Conservation (phyloP, 2,113 vertebrate species). For the Hemicordylus capensis region DNA sequence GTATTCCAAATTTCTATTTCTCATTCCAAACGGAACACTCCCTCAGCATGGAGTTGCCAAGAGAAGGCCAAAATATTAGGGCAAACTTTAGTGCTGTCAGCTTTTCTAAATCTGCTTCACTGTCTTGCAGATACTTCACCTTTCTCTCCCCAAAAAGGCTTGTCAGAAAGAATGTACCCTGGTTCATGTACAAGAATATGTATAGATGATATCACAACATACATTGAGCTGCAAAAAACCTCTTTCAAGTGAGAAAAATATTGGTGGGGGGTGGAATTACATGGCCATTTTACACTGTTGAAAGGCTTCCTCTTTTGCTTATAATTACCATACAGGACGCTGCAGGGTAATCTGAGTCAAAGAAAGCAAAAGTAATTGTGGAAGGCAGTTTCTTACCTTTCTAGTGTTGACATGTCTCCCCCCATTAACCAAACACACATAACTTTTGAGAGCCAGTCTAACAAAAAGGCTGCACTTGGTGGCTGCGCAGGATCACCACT, state of each 20-base stretch:
- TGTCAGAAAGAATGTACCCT: not conserved
- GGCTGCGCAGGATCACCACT: conserved; percentile 38
- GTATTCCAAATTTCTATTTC: not conserved
- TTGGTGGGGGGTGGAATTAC: not conserved
- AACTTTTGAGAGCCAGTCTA: conserved; percentile 30
- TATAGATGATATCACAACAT: not conserved
- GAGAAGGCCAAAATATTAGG: not conserved
- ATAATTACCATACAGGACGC: conserved; percentile 9
- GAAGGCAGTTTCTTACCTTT: conserved; percentile 45
- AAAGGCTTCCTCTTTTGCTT: not conserved
- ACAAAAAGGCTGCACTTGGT: conserved; percentile 21
- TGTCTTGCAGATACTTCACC: not conserved
- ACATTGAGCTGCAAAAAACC: not conserved
- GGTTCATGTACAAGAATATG: not conserved
- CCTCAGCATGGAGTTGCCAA: not conserved
- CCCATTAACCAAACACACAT: conserved; percentile 16
- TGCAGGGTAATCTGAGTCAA: not conserved
- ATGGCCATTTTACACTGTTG: conserved; percentile 6
- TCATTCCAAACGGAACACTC: not conserved
- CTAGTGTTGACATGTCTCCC: conserved; percentile 36
- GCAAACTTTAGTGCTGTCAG: not conserved
- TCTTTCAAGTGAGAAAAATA: conserved; percentile 21
- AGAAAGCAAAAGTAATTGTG: conserved; percentile 39
- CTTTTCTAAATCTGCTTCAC: not conserved
- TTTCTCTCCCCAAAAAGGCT: not conserved